Evolutionary conservation across 2,797 vertebrate genomes (phyloP).

Genomic region (Mormyrus hasselquistii): DNA sequence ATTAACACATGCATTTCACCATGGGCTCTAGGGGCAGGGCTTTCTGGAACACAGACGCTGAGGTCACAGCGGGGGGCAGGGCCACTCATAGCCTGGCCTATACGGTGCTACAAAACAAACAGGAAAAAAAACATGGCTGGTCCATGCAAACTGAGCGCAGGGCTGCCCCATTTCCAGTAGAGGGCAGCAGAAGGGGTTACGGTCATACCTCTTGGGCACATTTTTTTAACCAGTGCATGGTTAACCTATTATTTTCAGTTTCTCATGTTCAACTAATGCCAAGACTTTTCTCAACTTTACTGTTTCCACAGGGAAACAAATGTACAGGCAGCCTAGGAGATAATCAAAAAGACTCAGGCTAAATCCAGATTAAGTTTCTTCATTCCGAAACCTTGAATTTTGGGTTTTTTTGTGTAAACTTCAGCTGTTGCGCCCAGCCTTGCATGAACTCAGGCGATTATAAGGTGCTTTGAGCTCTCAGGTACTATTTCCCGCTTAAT

Average conservation of each 20-base stretch:
- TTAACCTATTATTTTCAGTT: neutral
- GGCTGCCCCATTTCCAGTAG: conserved; percentile 53
- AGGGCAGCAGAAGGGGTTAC: conserved; percentile 38
- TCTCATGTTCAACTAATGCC: neutral
- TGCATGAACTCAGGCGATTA: conserved; percentile 52
- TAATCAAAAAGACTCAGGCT: conserved; percentile 47
- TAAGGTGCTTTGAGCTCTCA: conserved; percentile 60
- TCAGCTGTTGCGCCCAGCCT: conserved; percentile 47
- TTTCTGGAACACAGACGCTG: conserved; percentile 40
- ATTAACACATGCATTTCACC: conserved; percentile 83
- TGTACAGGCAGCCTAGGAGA: conserved; percentile 23
- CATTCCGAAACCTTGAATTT: neutral
- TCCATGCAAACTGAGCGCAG: conserved; percentile 52
- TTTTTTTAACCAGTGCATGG: neutral
- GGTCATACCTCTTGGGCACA: neutral
- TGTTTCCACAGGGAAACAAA: neutral
- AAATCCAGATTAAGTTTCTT: conserved; percentile 17
- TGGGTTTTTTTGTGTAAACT: conserved; percentile 27
- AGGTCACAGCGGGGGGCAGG: conserved; percentile 48
- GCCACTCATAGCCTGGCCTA: conserved; percentile 31
- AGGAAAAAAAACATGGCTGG: conserved; percentile 48
- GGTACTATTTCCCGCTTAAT: conserved; percentile 31
- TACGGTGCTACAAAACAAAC: conserved; percentile 52
- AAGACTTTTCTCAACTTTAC: neutral
- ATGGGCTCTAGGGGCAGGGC: conserved; percentile 62